phyloP scores from a whole-genome alignment of 2,888 invertebrate species.

The Acrobasis suavella region DNA sequence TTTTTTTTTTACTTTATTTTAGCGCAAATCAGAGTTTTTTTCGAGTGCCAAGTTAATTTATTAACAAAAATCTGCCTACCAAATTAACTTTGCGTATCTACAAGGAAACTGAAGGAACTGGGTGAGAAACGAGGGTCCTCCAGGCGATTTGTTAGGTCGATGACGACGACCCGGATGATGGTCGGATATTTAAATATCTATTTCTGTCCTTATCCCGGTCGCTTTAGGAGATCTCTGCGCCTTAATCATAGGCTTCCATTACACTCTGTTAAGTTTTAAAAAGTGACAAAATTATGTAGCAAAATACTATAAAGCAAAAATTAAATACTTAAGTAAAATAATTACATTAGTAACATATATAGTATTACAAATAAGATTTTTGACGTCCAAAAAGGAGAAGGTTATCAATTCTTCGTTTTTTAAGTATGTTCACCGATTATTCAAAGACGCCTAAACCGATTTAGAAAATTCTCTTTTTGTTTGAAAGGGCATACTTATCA shows the following conservation, averaged over 20 bases:
- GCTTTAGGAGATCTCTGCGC: neutral
- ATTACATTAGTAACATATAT: no score
- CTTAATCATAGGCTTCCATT: constrained; percentile 12
- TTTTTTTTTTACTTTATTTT: no score
- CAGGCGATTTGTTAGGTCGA: constrained; percentile 58
- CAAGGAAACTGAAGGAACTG: constrained; percentile 36
- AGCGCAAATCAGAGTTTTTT: neutral
- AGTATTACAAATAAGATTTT: no score
- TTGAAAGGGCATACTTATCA: no score
- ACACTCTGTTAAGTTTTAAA: neutral
- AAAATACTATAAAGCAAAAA: no score
- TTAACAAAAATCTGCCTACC: neutral
- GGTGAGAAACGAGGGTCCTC: constrained; percentile 49
- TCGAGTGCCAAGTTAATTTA: neutral
- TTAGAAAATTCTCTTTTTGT: no score
- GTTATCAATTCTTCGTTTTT: no score
- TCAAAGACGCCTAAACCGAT: no score
- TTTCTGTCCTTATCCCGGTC: constrained; percentile 8
- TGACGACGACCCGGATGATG: constrained; percentile 48
- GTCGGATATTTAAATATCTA: constrained; percentile 51
- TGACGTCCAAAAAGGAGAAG: no score
- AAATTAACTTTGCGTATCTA: neutral
- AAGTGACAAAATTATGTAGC: no score
- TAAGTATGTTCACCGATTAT: no score
- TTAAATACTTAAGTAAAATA: no score